Evolutionary conservation across 2,888 invertebrate species (phyloP), one percentile per base, ranked within the genome.

Genomic region (Digitonthophagus gazella): DNA sequence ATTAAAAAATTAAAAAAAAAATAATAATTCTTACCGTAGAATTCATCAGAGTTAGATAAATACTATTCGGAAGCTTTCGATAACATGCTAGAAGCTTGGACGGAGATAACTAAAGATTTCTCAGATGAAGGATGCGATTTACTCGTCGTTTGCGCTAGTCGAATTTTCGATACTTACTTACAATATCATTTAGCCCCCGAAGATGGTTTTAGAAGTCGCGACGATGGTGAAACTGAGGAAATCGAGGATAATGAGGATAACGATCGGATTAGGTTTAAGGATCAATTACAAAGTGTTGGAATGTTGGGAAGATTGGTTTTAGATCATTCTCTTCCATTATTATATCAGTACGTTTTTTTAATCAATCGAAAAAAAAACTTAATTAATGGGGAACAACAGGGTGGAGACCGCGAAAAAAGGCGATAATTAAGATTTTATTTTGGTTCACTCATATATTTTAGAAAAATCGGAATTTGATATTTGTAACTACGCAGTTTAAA

Each of bases 141-240:
- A n/a, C 75, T 78, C 28, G 73, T 79, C 66, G 76, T 81, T 63
- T 76, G 79, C 56, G 83, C 84, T 3, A 80, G 82, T 8, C 84
- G 88, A 80, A 89, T 95, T 72, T 94, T 95, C 79, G 91, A 93
- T 80, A 89, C 89, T 1, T 96, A 93, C 79, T 82, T 96, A 61
- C 90, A 91, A 77, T 91, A 90, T 76, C 91, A 95, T 80, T 83
- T 96, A 71, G 90, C 92, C 4, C 90, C 93, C 0, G 96, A 96
- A 0, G 92, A 94, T 79, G 96, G 92, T 19, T 84, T 84, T 57
- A 84, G 91, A 73, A 83, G 84, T 15, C 61, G 19, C 5, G 78
- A 77, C 3, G 79, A 79, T 20, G 82, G 83, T 20, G 77, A 80
- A 15, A 82, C 80, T 3, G 85, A 85, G 71, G 90, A 90, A 74